Evolutionary conservation across 2,113 vertebrate genomes (phyloP).

Genomic region (Tauraco erythrolophus): DNA sequence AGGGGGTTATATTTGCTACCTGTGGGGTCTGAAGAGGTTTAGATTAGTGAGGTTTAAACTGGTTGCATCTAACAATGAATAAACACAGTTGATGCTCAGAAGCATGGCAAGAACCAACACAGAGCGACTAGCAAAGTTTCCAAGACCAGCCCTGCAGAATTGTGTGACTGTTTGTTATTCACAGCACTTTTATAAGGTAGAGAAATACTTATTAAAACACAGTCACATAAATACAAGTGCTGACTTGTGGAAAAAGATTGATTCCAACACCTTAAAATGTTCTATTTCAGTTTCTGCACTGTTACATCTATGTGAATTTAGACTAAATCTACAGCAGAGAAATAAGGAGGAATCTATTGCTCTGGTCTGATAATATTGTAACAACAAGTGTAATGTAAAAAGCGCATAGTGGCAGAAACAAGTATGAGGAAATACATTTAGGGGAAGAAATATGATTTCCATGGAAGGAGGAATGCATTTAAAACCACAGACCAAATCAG

Average conservation of each 20-base stretch:
- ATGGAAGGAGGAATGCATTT: background rate
- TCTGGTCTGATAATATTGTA: background rate
- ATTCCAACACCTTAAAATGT: background rate
- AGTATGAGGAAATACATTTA: background rate
- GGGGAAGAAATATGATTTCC: background rate
- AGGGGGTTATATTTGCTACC: background rate
- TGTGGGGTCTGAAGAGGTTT: background rate
- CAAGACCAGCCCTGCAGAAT: background rate
- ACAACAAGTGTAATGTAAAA: background rate
- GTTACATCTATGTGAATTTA: background rate
- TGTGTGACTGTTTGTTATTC: background rate
- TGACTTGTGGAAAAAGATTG: background rate
- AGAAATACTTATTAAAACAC: background rate
- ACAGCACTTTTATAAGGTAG: background rate
- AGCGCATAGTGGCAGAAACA: background rate
- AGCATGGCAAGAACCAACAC: background rate
- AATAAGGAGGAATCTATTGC: background rate
- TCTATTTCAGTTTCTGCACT: background rate
- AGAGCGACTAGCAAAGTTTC: background rate
- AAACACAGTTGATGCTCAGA: background rate
- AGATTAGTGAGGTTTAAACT: background rate
- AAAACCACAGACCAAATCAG: slow-evolving; percentile 10
- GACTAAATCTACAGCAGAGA: background rate
- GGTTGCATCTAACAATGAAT: background rate
- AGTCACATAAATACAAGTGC: background rate